Evolutionary conservation across 1,140 invertebrate genomes (phyloP).

Genomic region (Bombus waltoni): DNA sequence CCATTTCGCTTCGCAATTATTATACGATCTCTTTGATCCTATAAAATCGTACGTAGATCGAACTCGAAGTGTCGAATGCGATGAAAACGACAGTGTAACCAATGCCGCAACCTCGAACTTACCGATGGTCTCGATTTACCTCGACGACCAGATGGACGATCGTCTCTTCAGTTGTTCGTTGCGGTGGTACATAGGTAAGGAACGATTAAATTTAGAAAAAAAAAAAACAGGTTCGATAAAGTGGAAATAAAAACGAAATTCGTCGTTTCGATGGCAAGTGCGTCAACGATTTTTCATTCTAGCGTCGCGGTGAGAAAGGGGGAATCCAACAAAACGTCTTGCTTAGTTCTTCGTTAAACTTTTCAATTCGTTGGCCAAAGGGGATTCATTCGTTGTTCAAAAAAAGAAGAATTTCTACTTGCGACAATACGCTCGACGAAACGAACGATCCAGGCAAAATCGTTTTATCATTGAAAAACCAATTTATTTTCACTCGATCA

Average conservation of each 20-base stretch:
- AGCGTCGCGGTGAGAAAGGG: too few relatives aligned
- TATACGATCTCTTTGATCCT: not conserved
- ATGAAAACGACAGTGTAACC: not conserved
- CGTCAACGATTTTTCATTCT: too few relatives aligned
- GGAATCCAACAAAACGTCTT: too few relatives aligned
- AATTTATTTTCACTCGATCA: constrained; percentile 28
- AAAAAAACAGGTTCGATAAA: not conserved
- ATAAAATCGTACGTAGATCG: not conserved
- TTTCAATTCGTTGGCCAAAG: too few relatives aligned
- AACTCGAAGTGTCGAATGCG: not conserved
- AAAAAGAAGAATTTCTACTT: too few relatives aligned
- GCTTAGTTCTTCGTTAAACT: too few relatives aligned
- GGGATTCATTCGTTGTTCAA: too few relatives aligned
- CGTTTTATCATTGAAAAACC: not conserved
- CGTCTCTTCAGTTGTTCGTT: not conserved
- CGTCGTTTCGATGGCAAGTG: not conserved
- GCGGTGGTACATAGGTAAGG: not conserved
- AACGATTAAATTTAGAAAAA: not conserved
- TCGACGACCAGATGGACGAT: not conserved
- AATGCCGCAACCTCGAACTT: not conserved
- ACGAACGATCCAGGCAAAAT: too few relatives aligned
- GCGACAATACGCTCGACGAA: too few relatives aligned
- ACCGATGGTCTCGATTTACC: not conserved
- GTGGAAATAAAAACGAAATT: not conserved
- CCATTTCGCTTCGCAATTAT: not conserved